phyloP scores from a whole-genome alignment of 2,888 invertebrate species.

The Tetropium fuscum region DNA sequence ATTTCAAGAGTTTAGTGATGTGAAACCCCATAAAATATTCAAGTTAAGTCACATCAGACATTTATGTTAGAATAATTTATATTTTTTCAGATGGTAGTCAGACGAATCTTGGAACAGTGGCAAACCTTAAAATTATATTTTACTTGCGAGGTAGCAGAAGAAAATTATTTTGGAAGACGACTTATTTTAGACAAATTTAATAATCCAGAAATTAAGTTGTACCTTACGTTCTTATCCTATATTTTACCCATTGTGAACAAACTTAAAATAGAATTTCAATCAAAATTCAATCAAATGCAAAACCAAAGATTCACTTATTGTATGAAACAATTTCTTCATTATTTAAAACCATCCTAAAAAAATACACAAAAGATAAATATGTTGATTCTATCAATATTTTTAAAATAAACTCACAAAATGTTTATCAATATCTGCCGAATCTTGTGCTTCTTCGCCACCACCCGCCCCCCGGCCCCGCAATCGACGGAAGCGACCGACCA shows the following conservation, averaged over 20 bases:
- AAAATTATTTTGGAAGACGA: neutral
- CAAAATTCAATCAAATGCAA: too few relatives aligned
- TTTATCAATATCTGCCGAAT: neutral
- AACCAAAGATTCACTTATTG: neutral
- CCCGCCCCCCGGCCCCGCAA: too few relatives aligned
- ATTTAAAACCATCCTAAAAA: neutral
- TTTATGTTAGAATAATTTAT: too few relatives aligned
- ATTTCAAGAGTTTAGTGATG: neutral
- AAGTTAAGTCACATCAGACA: conserved; percentile 3
- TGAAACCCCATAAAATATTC: conserved; percentile 3
- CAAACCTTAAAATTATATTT: neutral
- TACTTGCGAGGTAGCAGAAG: neutral
- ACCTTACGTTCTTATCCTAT: neutral
- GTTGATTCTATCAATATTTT: neutral
- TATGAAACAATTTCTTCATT: neutral
- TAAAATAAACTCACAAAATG: neutral
- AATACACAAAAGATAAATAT: neutral
- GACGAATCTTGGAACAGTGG: conserved; percentile 2
- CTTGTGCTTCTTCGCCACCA: too few relatives aligned
- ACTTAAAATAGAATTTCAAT: neutral
- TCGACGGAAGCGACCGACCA: too few relatives aligned
- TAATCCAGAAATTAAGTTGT: neutral
- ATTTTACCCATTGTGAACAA: neutral
- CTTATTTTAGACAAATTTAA: neutral
- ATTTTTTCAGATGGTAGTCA: neutral